Evolutionary conservation across 2,888 invertebrate species (phyloP), one percentile per base, ranked within the genome.

Genomic region (Calameuta pallipes): DNA sequence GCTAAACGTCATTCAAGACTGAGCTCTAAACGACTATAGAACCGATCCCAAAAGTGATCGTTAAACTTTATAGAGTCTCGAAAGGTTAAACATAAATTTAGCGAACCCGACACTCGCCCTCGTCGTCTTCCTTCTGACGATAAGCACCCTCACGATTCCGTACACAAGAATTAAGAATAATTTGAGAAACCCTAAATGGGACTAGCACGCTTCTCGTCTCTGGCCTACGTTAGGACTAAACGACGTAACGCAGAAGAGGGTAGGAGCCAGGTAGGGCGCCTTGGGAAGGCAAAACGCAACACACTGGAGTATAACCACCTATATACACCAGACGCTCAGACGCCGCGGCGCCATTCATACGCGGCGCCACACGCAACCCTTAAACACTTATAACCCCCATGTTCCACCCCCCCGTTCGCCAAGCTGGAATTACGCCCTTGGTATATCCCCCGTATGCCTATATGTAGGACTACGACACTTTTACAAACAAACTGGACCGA

Each of bases 331-430:
- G 74, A 84, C 86, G 87, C 85, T 87, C 86, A 91, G 91, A 91
- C 91, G 88, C 88, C 88, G 85, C 85, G 91, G 89, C 90, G 89
- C 90, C 90, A 82, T 86, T 85, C 86, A 81, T 86, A 84, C 84
- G 82, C 84, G 90, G 90, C 90, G 90, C 91, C 91, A 84, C 91
- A 91, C 91, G 91, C 91, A 87, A 91, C 83, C 87, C 86, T 86
- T 84, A 82, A 88, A 84, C 86, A 83, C 88, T 85, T 56, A 85
- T 88, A 88, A 88, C 83, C 83, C 82, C 80, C 82, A 79, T 69
- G 56, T 76, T 68, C 36, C 69, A 35, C 30, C 75, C 71, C 41
- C 76, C 34, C 41, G 33, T 74, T 70, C 73, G 36, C 41, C 74
- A 69, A 69, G 37, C 73, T n/a, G 6, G 1, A 23, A 56, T 23